Evolutionary conservation across 2,888 invertebrate genomes (phyloP).

Genomic region (Dascillus cervinus): DNA sequence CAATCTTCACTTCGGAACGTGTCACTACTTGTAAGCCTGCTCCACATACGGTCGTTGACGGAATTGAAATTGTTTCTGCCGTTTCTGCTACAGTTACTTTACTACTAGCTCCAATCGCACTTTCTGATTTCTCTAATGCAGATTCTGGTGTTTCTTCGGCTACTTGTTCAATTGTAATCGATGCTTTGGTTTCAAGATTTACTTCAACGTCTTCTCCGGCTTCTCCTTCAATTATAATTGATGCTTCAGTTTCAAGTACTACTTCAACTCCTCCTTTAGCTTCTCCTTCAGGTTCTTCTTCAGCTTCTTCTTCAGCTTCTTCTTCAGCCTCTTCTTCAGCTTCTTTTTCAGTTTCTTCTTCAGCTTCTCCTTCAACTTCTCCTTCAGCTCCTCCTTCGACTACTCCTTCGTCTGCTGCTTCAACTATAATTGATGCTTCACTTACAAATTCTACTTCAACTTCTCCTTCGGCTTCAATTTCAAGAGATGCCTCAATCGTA

Average conservation of each 20-base stretch:
- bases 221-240: not conserved
- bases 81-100: not conserved
- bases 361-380: slow-evolving; percentile 4
- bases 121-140: not conserved
- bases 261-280: not conserved
- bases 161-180: not conserved
- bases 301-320: not conserved
- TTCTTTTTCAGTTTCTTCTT: slow-evolving; percentile 1
- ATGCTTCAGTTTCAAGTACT: not conserved
- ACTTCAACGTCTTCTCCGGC: not conserved
- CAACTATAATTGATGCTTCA: not conserved
- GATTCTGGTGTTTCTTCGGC: not conserved
- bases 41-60: no score
- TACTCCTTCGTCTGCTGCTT: slow-evolving; percentile 1
- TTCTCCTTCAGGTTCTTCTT: not conserved
- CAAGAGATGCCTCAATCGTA: not conserved
- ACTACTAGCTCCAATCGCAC: not conserved
- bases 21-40: not conserved
- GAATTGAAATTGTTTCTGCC: not conserved
- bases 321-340: slow-evolving; percentile 1
- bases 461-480: slow-evolving; percentile 1
- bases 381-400: slow-evolving; percentile 4
- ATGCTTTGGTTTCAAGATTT: not conserved
- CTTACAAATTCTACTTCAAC: not conserved
- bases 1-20: not conserved